Base-by-base conservation (phyloP, 2,113 vertebrate genomes). In the Centropus bengalensis region DNA sequence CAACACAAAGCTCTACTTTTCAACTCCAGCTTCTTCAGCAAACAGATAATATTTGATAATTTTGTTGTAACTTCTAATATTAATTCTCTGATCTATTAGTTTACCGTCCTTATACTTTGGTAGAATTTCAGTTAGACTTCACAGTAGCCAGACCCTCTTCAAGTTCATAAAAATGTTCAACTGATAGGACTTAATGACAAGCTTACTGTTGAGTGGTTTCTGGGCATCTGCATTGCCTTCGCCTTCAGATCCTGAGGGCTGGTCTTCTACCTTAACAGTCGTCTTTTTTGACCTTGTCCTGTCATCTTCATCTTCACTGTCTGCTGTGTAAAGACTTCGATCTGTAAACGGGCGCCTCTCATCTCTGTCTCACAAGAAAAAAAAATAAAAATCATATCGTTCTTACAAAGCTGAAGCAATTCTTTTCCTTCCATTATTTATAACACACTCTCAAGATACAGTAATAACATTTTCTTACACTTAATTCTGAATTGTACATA, bases 301-400 rank as follows among this genome's bases (percentile, higher is more conserved):
- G 74, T 98, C 98, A 70, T 98, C 97, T 93, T 98, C 98, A 62
- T 97, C 97, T 94, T 98, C 98, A 74, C 98, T 98, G 24, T 98
- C 98, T 59, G 97, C 97, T 71, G 97, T 98, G 91, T 97, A 97
- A 68, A 97, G 93, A 85, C 97, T 98, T 63, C 96, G 97, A 96
- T 98, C 98, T 91, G 91, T 93, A 58, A 98, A 97, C 4, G 96
- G 97, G 16, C 97, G 96, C 92, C 98, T 97, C 83, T 98, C 97
- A 97, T 98, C 98, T 97, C 99, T 99, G 95, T 86, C 49, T 66
- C 86, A 89, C 2, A 76, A 56, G 27, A 40, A 68, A 79, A 75
- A 67, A 88, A 71, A 4, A 71, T 40, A n/a, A n/a, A n/a, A n/a
- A 6, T 76, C 28, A 58, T 4, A 8, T 86, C 92, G 80, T 27